Percentiles rank a stretch among this genome's conserved stretches.
Evolutionary conservation across 2,113 vertebrate genomes (phyloP).

Genomic region (Dendrocopos noguchii): DNA sequence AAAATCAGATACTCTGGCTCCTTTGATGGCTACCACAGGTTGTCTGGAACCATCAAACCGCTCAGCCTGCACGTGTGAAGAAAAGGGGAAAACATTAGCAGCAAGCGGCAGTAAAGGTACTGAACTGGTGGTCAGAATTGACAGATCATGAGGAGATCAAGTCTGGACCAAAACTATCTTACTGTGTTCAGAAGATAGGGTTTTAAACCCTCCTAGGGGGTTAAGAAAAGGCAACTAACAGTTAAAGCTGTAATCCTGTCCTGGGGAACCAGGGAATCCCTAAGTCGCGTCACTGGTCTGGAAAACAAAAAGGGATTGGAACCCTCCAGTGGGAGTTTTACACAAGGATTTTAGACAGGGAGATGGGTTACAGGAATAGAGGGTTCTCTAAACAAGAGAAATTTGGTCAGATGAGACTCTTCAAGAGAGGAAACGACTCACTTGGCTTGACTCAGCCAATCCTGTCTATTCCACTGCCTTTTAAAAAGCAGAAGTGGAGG

Average conservation of each 20-base stretch:
- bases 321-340: background rate
- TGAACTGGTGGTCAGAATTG: background rate
- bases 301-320: background rate
- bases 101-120: background rate
- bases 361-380: background rate
- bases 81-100: slow-evolving; percentile 5
- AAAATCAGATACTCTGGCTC: slow-evolving; percentile 93
- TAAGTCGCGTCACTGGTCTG: background rate
- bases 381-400: background rate
- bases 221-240: background rate
- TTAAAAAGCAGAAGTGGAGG: background rate
- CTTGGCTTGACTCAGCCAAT: background rate
- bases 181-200: background rate
- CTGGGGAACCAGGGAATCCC: background rate
- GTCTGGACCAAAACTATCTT: background rate
- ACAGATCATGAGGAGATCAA: background rate
- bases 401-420: background rate
- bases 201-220: background rate
- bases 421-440: background rate
- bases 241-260: background rate
- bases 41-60: slow-evolving; percentile 92
- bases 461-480: background rate
- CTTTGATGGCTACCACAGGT: slow-evolving; percentile 93
- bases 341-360: background rate
- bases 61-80: slow-evolving; percentile 83